Conservation (phyloP, 1,140 invertebrate genomes). For the Maniola jurtina region DNA sequence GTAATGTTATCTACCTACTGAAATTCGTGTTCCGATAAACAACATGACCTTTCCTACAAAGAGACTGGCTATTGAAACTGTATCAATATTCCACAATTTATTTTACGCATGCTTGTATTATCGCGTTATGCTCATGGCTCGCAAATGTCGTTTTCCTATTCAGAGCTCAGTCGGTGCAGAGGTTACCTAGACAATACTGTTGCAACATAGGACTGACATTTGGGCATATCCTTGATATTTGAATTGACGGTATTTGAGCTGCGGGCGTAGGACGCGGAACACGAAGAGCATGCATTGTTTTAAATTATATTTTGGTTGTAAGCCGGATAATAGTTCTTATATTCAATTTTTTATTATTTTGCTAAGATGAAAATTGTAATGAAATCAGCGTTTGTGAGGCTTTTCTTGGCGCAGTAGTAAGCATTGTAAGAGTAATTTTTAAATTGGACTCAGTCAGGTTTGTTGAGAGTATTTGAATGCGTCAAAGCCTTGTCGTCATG, state of each 20-base stretch:
- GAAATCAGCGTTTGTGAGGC: too few relatives aligned
- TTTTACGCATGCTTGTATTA: conserved; percentile 12
- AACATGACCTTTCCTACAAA: conserved; percentile 5
- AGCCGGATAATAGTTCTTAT: neutral
- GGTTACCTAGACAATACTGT: conserved; percentile 49
- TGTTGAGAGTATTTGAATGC: too few relatives aligned
- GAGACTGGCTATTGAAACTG: conserved; percentile 8
- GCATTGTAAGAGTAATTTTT: too few relatives aligned
- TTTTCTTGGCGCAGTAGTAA: too few relatives aligned
- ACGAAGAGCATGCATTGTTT: conserved; percentile 38
- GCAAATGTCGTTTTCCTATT: conserved; percentile 25
- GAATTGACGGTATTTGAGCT: conserved; percentile 51
- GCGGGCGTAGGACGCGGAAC: conserved; percentile 59
- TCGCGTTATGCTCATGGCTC: conserved; percentile 30
- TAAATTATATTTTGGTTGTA: neutral
- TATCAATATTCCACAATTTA: conserved; percentile 21
- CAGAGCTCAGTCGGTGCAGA: conserved; percentile 38
- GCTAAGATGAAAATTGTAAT: too few relatives aligned
- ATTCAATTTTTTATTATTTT: too few relatives aligned
- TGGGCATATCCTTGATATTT: conserved; percentile 75
- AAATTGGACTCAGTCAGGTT: too few relatives aligned
- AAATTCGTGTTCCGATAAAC: neutral
- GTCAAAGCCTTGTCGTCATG: too few relatives aligned
- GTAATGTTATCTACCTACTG: neutral
- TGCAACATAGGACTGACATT: conserved; percentile 64